Evolutionary conservation across 2,888 invertebrate species (phyloP), one percentile per base, ranked within the genome.

Genomic region (Drosophila demipolita): DNA sequence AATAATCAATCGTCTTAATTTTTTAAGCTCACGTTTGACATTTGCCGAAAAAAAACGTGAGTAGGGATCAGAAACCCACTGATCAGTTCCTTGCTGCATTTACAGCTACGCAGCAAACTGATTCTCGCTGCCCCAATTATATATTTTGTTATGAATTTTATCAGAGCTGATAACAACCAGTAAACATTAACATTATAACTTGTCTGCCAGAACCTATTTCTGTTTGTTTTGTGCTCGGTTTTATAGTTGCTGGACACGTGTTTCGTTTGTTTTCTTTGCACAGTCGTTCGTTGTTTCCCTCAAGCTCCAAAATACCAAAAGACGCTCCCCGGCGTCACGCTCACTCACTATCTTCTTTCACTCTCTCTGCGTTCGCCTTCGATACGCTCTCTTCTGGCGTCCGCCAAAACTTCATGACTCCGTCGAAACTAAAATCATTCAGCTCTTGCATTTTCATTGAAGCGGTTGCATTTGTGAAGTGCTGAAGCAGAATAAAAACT

Each of bases 391-490:
- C 52, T 66, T 63, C 7, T 17, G 42, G 15, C 29, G 52, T 48
- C 49, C 54, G 49, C 63, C 48, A 36, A 36, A 78, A 81, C 82
- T 78, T 57, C 57, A 73, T 12, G 59, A 80, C 75, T 79, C 73
- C 68, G 62, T n/a, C 40, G 50, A 32, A 55, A 54, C 63, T 79
- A 78, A 73, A 76, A 66, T 80, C 83, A 82, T 82, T 82, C 75
- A 87, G 74, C 65, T 75, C 84, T 84, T 89, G 82, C 71, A 89
- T 80, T 90, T 80, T 84, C 77, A 68, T 72, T 84, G 71, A 75
- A 65, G 68, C 82, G 84, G 87, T 70, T 89, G 87, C 82, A 79
- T 57, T 57, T 68, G 59, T 61, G 32, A 73, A 72, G 71, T 73
- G 68, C 53, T 61, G 40, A 52, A 62, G 20, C n/a, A 29, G n/a